A percentile compares a stretch with the other conserved stretches of the same genome.
phyloP scores from a whole-genome alignment of 2,797 vertebrate genomes.

The Malurus splendens region DNA sequence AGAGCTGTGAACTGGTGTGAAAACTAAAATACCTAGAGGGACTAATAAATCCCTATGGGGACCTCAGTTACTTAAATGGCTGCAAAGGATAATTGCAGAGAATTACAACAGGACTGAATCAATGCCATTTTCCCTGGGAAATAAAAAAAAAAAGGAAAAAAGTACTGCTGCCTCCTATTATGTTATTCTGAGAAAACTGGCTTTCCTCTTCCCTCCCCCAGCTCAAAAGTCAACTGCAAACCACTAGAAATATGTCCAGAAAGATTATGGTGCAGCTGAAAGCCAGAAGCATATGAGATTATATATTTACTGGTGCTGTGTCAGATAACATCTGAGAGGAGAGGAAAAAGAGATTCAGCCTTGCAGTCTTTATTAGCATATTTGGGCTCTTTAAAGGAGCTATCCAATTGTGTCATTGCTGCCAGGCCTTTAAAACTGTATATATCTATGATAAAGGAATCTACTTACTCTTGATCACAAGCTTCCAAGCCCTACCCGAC shows the following conservation, averaged over 20 bases:
- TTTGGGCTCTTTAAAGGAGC: slow-evolving; percentile 44
- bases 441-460: slow-evolving; percentile 51
- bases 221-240: slow-evolving; percentile 38
- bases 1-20: slow-evolving; percentile 53
- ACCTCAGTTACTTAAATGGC: slow-evolving; percentile 55
- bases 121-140: slow-evolving; percentile 12
- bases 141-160: neutral
- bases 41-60: slow-evolving; percentile 48
- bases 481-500: neutral
- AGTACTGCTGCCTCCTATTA: slow-evolving; percentile 10
- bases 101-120: slow-evolving; percentile 43
- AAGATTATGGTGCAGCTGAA: slow-evolving; percentile 20
- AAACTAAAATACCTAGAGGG: slow-evolving; percentile 49
- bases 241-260: slow-evolving; percentile 23
- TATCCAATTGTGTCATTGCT: slow-evolving; percentile 31
- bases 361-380: slow-evolving; percentile 29
- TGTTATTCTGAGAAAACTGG: slow-evolving; percentile 5
- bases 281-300: slow-evolving; percentile 25
- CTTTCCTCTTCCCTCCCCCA: neutral
- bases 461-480: slow-evolving; percentile 43
- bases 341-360: neutral
- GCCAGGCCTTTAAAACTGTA: slow-evolving; percentile 42
- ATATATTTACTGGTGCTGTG: slow-evolving; percentile 38
- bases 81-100: slow-evolving; percentile 66
- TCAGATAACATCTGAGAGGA: slow-evolving; percentile 25